Conservation (phyloP, 2,113 vertebrate species). For the Malaclemys terrapin region DNA sequence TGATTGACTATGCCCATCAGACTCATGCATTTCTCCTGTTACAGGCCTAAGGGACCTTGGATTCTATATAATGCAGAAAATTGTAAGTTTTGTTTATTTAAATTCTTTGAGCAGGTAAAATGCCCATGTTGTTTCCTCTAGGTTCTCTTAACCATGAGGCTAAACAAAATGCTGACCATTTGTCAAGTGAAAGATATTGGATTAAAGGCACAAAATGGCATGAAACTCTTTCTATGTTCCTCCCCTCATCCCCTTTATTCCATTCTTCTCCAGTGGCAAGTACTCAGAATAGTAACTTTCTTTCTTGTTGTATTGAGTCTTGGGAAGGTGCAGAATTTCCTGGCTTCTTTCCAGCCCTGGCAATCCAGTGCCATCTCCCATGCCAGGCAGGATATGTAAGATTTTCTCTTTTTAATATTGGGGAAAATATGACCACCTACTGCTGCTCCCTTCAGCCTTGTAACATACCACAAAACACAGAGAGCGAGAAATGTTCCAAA, state of each 20-base stretch:
- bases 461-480: slow-evolving; percentile 49
- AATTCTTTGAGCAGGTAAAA: slow-evolving; percentile 15
- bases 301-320: slow-evolving; percentile 55
- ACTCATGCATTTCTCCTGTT: slow-evolving; percentile 18
- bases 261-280: slow-evolving; percentile 58
- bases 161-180: slow-evolving; percentile 45
- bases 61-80: background rate
- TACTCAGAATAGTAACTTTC: background rate
- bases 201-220: slow-evolving; percentile 1
- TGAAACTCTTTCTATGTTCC: slow-evolving; percentile 37
- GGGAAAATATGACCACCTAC: slow-evolving; percentile 37
- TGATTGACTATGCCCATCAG: slow-evolving; percentile 40
- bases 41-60: background rate
- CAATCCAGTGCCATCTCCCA: slow-evolving; percentile 21
- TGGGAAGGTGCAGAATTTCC: slow-evolving; percentile 50
- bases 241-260: slow-evolving; percentile 60
- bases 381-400: slow-evolving; percentile 21
- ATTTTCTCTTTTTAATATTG: slow-evolving; percentile 53
- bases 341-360: slow-evolving; percentile 39
- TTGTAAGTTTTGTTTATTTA: slow-evolving; percentile 44
- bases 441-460: slow-evolving; percentile 54
- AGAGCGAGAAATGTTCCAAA: slow-evolving; percentile 64
- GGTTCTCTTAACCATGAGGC: slow-evolving; percentile 38
- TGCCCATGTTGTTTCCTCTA: slow-evolving; percentile 26
- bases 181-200: slow-evolving; percentile 25